Base-by-base conservation (phyloP, 2,797 vertebrate species). In the Denticeps clupeoides region DNA sequence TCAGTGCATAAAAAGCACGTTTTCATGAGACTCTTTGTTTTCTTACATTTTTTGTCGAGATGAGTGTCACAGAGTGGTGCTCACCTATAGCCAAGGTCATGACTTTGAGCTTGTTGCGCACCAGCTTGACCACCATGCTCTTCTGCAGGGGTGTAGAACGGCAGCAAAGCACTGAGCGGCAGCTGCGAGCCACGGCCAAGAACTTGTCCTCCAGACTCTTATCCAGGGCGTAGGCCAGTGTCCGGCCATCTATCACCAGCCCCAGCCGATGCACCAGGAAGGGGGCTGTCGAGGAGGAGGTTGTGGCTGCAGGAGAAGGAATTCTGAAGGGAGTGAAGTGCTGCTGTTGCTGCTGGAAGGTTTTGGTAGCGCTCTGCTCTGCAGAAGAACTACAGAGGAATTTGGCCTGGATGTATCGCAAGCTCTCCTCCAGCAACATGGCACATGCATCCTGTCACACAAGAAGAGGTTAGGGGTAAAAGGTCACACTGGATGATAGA, bases 41-140 rank as follows among this genome's bases (percentile, higher is more conserved):
- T n/a, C n/a, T n/a, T n/a, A n/a, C n/a, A n/a, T n/a, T n/a, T n/a
- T n/a, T n/a, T n/a, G n/a, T n/a, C n/a, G n/a, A n/a, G n/a, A n/a
- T n/a, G n/a, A n/a, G n/a, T n/a, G n/a, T n/a, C n/a, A n/a, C n/a
- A n/a, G n/a, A n/a, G n/a, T 13, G 41, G 2, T 55, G 69, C 75
- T 77, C 70, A 87, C 94, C 94, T 78, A 99, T 93, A 49, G 95
- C 94, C 66, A 99, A 69, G 1, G 94, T 97, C 93, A 99, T 95
- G 72, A 92, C 91, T 77, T 90, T 92, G 45, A 99, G 88, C 68
- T 95, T 98, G 82, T 88, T 87, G 49, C 93, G 83, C 69, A 98
- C 90, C 58, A 99, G 82, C 65, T 91, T 91, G 53, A 98, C 94
- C 62, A 98, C 91, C 89, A 90, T 92, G 74, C 93, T 97, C 74